Percentiles rank a stretch among this genome's conserved stretches.
Evolutionary conservation across 2,113 vertebrate genomes (phyloP).

Genomic region (Pseudorhombus dupliciocellatus): DNA sequence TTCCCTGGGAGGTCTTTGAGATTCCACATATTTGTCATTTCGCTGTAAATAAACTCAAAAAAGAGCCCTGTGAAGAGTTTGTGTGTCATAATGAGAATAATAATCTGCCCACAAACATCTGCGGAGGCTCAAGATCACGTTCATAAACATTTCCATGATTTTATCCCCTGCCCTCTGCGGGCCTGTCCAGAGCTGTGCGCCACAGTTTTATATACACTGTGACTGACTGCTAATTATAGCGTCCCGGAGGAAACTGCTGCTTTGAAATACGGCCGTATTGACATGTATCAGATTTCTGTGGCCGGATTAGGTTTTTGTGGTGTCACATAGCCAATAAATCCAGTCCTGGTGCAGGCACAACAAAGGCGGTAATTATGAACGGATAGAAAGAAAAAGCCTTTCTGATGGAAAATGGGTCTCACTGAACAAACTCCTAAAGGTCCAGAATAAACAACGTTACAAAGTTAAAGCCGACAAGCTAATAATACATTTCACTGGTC

Average conservation of each 20-base stretch:
- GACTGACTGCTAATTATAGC: constrained; percentile 22
- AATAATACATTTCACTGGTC: background rate
- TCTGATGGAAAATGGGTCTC: constrained; percentile 8
- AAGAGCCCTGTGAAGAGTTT: constrained; percentile 27
- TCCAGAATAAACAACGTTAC: background rate
- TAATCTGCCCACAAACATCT: constrained; percentile 49
- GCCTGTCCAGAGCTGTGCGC: constrained; percentile 21
- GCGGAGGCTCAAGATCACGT: constrained; percentile 18
- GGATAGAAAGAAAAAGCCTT: constrained; percentile 12
- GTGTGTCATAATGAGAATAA: constrained; percentile 11
- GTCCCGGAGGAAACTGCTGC: constrained; percentile 8
- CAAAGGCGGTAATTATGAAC: constrained; percentile 36
- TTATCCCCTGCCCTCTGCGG: constrained; percentile 17
- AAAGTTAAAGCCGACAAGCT: background rate
- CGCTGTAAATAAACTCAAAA: constrained; percentile 19
- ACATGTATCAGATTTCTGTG: constrained; percentile 32
- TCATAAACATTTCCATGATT: constrained; percentile 52
- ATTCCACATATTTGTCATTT: constrained; percentile 10
- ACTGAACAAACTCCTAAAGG: constrained; percentile 5
- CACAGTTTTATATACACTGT: constrained; percentile 6
- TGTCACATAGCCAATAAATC: constrained; percentile 37
- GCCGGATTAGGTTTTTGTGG: constrained; percentile 42
- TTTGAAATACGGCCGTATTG: constrained; percentile 11
- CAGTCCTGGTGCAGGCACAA: constrained; percentile 13
- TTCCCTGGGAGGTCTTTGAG: constrained; percentile 29